Conservation (phyloP, 2,797 vertebrate genomes). For the Silurus aristotelis region DNA sequence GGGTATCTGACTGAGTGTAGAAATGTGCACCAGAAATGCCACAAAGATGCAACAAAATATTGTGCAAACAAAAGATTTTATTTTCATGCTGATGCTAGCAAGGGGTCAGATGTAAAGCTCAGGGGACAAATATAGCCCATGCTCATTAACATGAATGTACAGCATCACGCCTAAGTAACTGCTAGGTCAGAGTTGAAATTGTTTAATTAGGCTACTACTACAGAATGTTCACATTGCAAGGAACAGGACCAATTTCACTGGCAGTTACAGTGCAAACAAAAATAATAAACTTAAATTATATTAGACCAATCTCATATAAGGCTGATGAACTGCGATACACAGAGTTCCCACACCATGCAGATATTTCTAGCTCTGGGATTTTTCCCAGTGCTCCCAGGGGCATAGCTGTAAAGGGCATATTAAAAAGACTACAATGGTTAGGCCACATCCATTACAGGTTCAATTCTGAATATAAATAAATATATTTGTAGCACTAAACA, state of each 20-base stretch:
- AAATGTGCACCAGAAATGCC: background rate
- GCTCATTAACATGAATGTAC: background rate
- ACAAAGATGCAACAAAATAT: background rate
- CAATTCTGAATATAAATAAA: background rate
- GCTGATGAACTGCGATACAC: background rate
- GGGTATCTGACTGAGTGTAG: background rate
- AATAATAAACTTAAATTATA: background rate
- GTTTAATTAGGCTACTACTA: background rate
- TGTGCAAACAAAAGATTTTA: background rate
- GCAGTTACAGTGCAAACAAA: background rate
- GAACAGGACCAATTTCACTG: background rate
- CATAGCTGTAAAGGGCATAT: background rate
- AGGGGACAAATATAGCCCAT: background rate
- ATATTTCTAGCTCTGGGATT: background rate
- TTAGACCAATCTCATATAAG: background rate
- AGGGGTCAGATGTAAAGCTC: background rate
- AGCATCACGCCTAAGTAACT: background rate
- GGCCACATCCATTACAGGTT: background rate
- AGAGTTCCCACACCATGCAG: background rate
- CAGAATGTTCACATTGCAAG: background rate
- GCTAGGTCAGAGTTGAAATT: background rate
- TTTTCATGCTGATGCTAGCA: background rate
- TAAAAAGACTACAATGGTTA: background rate
- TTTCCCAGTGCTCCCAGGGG: background rate
- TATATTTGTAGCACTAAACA: background rate